Evolutionary conservation across 2,797 vertebrate genomes (phyloP).

Genomic region (Eremophila alpestris): DNA sequence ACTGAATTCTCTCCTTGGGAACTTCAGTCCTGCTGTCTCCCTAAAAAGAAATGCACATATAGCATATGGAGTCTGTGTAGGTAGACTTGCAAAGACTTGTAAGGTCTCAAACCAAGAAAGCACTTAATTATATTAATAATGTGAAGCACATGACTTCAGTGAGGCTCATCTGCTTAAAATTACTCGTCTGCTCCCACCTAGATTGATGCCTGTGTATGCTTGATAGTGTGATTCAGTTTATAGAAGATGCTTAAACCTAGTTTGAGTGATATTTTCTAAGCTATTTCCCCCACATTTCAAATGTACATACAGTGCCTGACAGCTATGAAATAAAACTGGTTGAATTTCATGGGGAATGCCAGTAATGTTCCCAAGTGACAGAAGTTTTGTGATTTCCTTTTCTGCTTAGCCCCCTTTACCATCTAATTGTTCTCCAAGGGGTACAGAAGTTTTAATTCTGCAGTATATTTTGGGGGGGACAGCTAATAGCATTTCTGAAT

Average conservation of each 20-base stretch:
- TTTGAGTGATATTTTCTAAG: slow-evolving; percentile 12
- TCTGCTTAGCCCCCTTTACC: background rate
- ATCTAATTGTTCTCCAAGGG: background rate
- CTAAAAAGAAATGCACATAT: background rate
- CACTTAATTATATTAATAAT: background rate
- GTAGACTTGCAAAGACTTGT: slow-evolving; percentile 68
- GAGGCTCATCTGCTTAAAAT: slow-evolving; percentile 36
- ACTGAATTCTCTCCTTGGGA: background rate
- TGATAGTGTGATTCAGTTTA: slow-evolving; percentile 12
- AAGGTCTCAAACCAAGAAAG: slow-evolving; percentile 23
- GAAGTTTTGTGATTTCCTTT: background rate
- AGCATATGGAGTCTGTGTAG: background rate
- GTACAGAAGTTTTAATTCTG: background rate
- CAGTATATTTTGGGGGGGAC: background rate
- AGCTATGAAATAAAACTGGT: slow-evolving; percentile 6
- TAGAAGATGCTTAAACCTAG: slow-evolving; percentile 31
- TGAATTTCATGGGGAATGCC: background rate
- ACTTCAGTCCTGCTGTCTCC: background rate
- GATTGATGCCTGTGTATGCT: background rate
- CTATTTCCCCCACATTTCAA: slow-evolving; percentile 44
- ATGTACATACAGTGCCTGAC: slow-evolving; percentile 16
- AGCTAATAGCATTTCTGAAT: background rate
- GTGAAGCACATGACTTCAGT: slow-evolving; percentile 31
- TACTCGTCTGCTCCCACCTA: slow-evolving; percentile 17
- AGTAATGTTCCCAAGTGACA: background rate